A percentile compares a stretch with the other conserved stretches of the same genome.
phyloP scores from a whole-genome alignment of 2,888 invertebrate species.

The Pasiphila rectangulata region DNA sequence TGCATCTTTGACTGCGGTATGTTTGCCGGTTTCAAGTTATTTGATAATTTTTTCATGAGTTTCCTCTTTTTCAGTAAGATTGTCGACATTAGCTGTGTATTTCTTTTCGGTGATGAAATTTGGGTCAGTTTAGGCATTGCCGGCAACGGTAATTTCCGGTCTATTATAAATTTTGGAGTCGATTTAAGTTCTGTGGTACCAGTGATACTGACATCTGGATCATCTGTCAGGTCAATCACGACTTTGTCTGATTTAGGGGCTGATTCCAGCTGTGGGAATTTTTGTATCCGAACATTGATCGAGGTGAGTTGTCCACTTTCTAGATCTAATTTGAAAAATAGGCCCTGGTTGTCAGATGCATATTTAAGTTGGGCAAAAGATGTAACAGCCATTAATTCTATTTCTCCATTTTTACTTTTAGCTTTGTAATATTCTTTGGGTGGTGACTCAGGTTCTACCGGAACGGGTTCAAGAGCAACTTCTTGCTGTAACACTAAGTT shows the following conservation, averaged over 20 bases:
- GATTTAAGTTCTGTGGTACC: constrained; percentile 4
- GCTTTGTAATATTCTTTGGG: constrained; percentile 8
- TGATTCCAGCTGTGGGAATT: constrained; percentile 14
- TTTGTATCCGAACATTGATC: constrained; percentile 61
- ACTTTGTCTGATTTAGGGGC: constrained; percentile 19
- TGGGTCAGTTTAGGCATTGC: background rate
- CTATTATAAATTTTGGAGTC: background rate
- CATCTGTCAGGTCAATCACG: constrained; percentile 64
- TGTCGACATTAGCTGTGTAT: background rate
- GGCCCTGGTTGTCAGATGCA: constrained; percentile 47
- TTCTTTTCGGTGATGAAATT: background rate
- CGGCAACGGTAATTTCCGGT: background rate
- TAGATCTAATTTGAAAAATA: constrained; percentile 63
- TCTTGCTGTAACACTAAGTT: constrained; percentile 10
- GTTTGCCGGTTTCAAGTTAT: constrained; percentile 42
- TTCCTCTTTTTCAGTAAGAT: constrained; percentile 18
- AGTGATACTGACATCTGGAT: constrained; percentile 35
- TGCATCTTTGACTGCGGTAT: constrained; percentile 37
- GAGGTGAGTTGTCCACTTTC: constrained; percentile 48
- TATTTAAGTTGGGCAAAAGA: constrained; percentile 58
- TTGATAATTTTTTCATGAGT: constrained; percentile 21
- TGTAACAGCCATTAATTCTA: constrained; percentile 45
- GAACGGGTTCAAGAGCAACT: background rate
- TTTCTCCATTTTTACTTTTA: constrained; percentile 9
- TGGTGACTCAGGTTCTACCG: background rate